Percentiles rank a stretch among this genome's conserved stretches.
phyloP scores from a whole-genome alignment of 2,113 vertebrate species.

The Leiothrix lutea region DNA sequence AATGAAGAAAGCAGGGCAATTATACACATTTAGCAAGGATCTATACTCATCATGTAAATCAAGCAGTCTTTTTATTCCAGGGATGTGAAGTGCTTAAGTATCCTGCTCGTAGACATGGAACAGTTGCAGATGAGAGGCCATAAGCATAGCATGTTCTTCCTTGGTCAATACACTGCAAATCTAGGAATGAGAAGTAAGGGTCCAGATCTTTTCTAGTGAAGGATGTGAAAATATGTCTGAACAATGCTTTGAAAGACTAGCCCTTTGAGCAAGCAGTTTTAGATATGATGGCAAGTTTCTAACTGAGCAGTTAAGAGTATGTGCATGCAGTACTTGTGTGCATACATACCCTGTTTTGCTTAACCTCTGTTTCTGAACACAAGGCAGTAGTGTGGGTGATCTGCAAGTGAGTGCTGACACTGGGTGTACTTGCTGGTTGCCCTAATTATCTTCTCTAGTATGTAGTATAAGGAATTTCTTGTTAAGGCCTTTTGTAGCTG shows the following conservation, averaged over 20 bases:
- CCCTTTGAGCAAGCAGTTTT: background rate
- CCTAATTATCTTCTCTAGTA: background rate
- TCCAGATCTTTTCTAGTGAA: background rate
- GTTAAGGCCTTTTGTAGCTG: background rate
- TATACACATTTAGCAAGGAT: background rate
- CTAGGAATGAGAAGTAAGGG: background rate
- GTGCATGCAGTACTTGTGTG: background rate
- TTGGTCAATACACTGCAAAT: background rate
- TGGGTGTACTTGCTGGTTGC: background rate
- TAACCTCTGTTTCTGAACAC: background rate
- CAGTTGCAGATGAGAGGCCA: background rate
- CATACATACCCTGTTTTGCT: background rate
- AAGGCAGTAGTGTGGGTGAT: background rate
- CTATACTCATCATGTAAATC: background rate
- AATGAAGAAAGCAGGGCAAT: background rate
- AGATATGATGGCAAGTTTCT: background rate
- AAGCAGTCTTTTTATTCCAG: background rate
- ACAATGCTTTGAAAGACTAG: background rate
- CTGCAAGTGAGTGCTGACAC: background rate
- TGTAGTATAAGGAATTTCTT: background rate
- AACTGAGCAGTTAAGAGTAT: background rate
- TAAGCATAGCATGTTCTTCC: background rate
- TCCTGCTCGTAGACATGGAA: rapidly evolving
- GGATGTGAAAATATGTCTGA: background rate
- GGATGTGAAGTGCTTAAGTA: background rate